Evolutionary conservation across 2,113 vertebrate species (phyloP).

Genomic region (Ia io): DNA sequence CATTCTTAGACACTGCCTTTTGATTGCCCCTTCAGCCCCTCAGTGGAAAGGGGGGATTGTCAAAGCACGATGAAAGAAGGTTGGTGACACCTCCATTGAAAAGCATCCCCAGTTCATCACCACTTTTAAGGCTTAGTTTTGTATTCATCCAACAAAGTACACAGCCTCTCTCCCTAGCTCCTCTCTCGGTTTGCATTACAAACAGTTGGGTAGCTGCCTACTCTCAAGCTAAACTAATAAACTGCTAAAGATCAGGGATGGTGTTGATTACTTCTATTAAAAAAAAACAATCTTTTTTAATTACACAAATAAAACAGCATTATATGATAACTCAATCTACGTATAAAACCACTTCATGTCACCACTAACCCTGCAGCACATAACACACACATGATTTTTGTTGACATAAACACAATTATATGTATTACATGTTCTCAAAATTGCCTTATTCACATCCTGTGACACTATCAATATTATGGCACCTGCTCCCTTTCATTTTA

Average conservation of each 20-base stretch:
- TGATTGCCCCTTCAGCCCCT: not conserved
- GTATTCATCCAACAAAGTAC: not conserved
- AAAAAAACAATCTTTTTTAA: not conserved
- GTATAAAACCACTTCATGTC: not conserved
- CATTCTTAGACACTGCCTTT: not conserved
- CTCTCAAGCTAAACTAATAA: not conserved
- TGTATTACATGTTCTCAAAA: not conserved
- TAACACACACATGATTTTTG: not conserved
- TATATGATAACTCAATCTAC: not conserved
- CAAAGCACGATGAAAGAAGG: not conserved
- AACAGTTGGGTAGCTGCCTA: not conserved
- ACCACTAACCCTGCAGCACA: not conserved
- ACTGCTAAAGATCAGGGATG: not conserved
- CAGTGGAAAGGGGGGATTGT: not conserved
- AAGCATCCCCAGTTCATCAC: not conserved
- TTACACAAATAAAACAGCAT: not conserved
- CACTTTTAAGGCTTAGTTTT: not conserved
- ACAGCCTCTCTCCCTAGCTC: not conserved
- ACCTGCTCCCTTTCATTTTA: not conserved
- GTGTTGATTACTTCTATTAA: not conserved
- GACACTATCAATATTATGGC: not conserved
- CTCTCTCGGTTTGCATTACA: not conserved
- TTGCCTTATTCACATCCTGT: not conserved
- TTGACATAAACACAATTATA: not conserved
- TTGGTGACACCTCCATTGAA: constrained; percentile 18